phyloP scores from a whole-genome alignment of 2,797 vertebrate genomes.

The Diplodus puntazzo region DNA sequence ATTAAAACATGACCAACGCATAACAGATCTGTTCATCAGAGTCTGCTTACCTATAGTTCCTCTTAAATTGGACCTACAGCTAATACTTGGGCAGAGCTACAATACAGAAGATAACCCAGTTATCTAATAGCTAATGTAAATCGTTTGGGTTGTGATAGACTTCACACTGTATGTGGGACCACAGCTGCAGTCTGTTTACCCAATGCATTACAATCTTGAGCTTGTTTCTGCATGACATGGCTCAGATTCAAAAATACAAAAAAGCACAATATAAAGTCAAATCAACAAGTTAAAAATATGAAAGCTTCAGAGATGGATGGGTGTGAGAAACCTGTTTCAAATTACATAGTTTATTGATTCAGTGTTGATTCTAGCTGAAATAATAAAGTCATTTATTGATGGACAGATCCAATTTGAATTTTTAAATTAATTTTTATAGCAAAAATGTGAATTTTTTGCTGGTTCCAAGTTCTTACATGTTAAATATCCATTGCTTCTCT shows the following conservation, averaged over 20 bases:
- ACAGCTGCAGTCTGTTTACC: conserved; percentile 36
- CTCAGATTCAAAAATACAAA: neutral
- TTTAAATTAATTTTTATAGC: neutral
- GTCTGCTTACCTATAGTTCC: neutral
- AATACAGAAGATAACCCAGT: neutral
- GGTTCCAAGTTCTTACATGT: neutral
- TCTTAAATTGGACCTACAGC: neutral
- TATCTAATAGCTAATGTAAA: conserved; percentile 21
- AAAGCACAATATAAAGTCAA: conserved; percentile 2
- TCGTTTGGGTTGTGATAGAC: conserved; percentile 38
- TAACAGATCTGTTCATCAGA: neutral
- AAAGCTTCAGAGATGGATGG: neutral
- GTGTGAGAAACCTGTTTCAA: neutral
- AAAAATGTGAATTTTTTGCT: no score
- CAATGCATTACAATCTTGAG: conserved; percentile 1
- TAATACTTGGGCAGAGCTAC: neutral
- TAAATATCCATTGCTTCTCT: neutral
- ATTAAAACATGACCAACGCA: neutral
- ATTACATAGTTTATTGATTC: neutral
- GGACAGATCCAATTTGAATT: neutral
- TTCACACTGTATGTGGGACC: conserved; percentile 15
- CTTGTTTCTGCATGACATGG: neutral
- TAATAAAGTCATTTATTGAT: neutral
- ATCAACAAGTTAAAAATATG: neutral
- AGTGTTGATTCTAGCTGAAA: neutral